phyloP scores from a whole-genome alignment of 2,113 vertebrate species.

The Scytalopus superciliaris region DNA sequence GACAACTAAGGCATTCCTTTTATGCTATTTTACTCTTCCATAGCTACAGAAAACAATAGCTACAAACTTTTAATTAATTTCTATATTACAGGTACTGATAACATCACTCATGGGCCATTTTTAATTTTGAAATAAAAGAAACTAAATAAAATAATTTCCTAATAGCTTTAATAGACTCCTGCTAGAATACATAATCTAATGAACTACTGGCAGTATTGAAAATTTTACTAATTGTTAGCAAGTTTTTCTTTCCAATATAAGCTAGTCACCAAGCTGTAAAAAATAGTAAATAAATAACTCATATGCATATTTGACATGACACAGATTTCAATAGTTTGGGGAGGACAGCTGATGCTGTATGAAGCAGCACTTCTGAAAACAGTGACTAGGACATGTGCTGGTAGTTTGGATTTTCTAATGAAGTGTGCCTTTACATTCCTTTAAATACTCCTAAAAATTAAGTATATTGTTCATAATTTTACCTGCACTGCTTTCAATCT shows the following conservation, averaged over 20 bases:
- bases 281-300: neutral
- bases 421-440: constrained; percentile 26
- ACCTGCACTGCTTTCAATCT: constrained; percentile 20
- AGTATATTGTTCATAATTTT: constrained; percentile 38
- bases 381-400: neutral
- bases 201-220: neutral
- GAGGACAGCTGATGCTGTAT: neutral
- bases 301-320: neutral
- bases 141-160: constrained; percentile 36
- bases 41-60: constrained; percentile 36
- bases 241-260: neutral
- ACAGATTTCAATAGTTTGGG: neutral
- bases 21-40: constrained; percentile 4
- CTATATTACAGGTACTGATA: neutral
- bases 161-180: constrained; percentile 2
- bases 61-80: constrained; percentile 32
- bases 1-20: neutral
- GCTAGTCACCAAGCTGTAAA: neutral
- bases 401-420: constrained; percentile 14
- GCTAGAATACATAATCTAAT: neutral
- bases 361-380: neutral
- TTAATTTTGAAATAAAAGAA: constrained; percentile 58
- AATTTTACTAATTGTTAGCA: neutral
- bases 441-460: constrained; percentile 19
- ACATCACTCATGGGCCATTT: neutral